Conservation (phyloP, 2,888 invertebrate genomes). For the Dryadula phaetusa region DNA sequence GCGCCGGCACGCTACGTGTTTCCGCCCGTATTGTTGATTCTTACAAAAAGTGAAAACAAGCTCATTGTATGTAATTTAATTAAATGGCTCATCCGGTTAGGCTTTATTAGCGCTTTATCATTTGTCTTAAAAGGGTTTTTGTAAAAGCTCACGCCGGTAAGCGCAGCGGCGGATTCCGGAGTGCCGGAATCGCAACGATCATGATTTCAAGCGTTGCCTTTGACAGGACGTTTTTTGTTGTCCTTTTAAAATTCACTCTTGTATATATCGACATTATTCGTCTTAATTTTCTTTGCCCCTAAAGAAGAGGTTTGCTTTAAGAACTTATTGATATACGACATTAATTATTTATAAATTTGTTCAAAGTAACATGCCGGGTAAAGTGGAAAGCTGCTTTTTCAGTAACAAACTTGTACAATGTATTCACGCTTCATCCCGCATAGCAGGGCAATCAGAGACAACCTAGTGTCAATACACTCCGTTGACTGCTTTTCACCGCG, state of each 20-base stretch:
- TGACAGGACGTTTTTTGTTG: constrained; percentile 16
- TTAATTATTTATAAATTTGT: constrained; percentile 2
- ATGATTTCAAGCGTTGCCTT: constrained; percentile 19
- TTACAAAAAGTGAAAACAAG: constrained; percentile 36
- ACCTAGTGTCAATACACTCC: too few species aligned
- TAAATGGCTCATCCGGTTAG: constrained; percentile 39
- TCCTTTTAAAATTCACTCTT: not conserved
- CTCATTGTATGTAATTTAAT: constrained; percentile 41
- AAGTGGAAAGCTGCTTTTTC: too few species aligned
- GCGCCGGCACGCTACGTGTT: constrained; percentile 44
- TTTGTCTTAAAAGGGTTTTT: constrained; percentile 28
- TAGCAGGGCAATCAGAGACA: too few species aligned
- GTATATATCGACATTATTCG: not conserved
- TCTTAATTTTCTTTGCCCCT: not conserved
- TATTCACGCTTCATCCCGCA: not conserved
- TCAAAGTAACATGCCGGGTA: not conserved
- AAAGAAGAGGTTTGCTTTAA: not conserved
- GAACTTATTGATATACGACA: not conserved
- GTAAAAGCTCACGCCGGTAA: constrained; percentile 7
- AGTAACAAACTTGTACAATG: too few species aligned
- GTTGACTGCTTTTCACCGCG: too few species aligned
- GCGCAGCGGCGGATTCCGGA: too few species aligned
- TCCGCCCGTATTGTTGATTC: constrained; percentile 38
- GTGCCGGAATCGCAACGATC: not conserved
- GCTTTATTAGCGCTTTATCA: constrained; percentile 24